Conservation (phyloP, 2,888 invertebrate species). For the Zygothrica quintamaculata region DNA sequence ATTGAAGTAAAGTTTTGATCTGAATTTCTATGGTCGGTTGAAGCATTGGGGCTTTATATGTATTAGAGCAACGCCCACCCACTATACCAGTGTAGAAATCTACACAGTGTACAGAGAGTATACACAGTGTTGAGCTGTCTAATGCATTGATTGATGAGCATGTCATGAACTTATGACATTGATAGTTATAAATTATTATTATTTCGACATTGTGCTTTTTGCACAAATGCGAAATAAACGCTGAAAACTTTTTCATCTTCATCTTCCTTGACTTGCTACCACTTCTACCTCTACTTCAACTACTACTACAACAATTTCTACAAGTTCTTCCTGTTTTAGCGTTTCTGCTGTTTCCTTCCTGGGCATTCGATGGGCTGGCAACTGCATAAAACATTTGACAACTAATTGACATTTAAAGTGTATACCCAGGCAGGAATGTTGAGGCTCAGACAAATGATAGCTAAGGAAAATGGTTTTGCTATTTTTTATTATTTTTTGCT, state of each 20-base stretch:
- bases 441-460: conserved; percentile 37
- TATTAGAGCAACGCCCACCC: conserved; percentile 15
- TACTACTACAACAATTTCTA: no score
- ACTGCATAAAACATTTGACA: conserved; percentile 70
- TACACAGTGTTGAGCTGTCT: conserved; percentile 62
- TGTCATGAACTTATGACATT: conserved; percentile 84
- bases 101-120: no score
- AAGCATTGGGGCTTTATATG: not conserved
- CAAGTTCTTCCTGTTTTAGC: not conserved
- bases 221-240: conserved; percentile 26
- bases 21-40: conserved; percentile 16
- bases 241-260: conserved; percentile 42
- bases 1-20: conserved; percentile 37
- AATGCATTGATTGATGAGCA: conserved; percentile 83
- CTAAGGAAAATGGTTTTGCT: conserved; percentile 18
- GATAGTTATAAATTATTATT: conserved; percentile 84
- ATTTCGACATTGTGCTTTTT: conserved; percentile 72
- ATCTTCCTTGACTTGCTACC: conserved; percentile 5
- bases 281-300: conserved; percentile 9
- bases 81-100: no score
- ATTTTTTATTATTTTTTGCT: no score
- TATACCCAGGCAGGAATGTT: conserved; percentile 16
- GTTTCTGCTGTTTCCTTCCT: conserved; percentile 2
- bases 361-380: conserved; percentile 16
- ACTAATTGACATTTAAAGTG: conserved; percentile 78